Evolutionary conservation across 1,140 invertebrate species (phyloP), one percentile per base, ranked within the genome.

Genomic region (Microplitis mediator): DNA sequence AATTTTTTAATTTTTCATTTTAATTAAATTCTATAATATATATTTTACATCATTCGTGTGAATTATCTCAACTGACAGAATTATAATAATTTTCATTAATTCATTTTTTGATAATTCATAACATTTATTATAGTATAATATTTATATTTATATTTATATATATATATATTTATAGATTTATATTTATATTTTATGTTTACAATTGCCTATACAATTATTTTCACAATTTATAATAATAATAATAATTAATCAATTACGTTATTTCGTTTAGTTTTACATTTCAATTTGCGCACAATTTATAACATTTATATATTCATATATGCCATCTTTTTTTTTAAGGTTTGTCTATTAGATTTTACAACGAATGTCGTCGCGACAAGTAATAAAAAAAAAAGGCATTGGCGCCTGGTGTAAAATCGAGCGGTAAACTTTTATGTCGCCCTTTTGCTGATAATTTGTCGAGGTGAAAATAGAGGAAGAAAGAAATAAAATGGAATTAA

Each of bases 51-150:
- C 68, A 69, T 75, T 77, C 78, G 77, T 72, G 32, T 74, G 71
- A 66, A 14, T 65, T 63, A 23, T 23, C 23, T 81, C 75, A 82
- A 82, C 80, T 79, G 79, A 82, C 77, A 81, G 39, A 45, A 83
- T 81, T 83, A 77, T 82, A 80, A 76, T 76, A 78, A 77, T 79
- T 82, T 82, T 80, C 71, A 76, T 81, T 81, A 81, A 77, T 80
- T 82, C 80, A 14, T 51, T 62, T 63, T 36, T 60, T 72, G 39
- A 51, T 62, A 36, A 16, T 77, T 81, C 73, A 74, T 83, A 83
- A 84, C 81, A 84, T 79, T 83, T 81, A 82, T 80, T 80, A 76
- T 45, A 45, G 39, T 6, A 45, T 45, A 45, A 45, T 45, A 45
- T 45, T 58, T 58, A 11, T 58, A 23, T 23, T 58, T 11, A 58